These are phyloP conservation scores for Aplodontia rufa DNA, from an alignment of 2,113 vertebrate genomes.

Conservation along the genomic window DNA sequence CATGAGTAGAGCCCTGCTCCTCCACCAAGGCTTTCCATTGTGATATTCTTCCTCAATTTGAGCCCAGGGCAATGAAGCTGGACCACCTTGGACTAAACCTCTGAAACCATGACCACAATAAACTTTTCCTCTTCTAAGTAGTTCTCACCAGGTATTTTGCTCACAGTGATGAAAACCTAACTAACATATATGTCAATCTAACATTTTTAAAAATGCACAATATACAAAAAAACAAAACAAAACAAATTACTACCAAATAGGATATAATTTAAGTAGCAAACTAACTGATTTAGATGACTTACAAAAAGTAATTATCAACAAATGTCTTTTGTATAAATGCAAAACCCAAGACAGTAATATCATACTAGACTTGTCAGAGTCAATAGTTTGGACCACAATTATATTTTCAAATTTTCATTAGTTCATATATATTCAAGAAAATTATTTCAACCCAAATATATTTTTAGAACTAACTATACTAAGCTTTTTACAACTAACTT, in stretches of 20 bases:
- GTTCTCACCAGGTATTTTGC: too few species aligned
- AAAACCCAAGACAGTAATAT: neutral
- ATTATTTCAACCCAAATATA: neutral
- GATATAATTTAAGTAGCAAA: neutral
- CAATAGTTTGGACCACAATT: neutral
- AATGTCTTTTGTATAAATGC: neutral
- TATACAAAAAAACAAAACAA: neutral
- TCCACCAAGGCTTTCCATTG: too few species aligned
- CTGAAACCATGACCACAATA: too few species aligned
- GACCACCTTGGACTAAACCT: too few species aligned
- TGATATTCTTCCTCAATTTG: too few species aligned
- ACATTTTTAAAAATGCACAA: neutral
- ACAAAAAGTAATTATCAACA: neutral
- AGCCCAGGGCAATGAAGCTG: too few species aligned
- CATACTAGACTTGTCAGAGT: neutral
- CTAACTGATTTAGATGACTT: neutral
- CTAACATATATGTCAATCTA: too few species aligned
- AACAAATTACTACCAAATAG: neutral
- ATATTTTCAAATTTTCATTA: constrained; percentile 17
- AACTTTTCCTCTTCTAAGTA: too few species aligned
- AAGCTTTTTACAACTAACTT: neutral
- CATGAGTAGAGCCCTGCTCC: too few species aligned
- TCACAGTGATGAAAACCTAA: too few species aligned
- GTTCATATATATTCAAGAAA: neutral
- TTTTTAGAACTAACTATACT: neutral